Evolutionary conservation across 1,140 invertebrate species (phyloP).

Genomic region (Mactra quadrangularis): DNA sequence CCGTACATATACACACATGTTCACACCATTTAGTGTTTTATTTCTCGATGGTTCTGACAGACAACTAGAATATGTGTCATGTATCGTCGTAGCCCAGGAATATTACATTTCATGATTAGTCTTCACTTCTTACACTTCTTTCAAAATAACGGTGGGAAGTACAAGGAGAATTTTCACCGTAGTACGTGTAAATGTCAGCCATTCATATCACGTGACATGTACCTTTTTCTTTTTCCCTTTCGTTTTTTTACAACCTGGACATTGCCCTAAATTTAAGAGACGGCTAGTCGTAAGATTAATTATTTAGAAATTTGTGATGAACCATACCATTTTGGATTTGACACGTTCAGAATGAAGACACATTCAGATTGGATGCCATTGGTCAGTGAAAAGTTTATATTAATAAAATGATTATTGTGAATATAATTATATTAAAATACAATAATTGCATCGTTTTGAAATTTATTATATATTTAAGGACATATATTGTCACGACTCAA

Average conservation of each 20-base stretch:
- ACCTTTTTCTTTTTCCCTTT: background rate
- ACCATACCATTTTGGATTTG: too few species aligned
- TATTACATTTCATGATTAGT: background rate
- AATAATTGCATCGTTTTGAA: background rate
- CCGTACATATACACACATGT: too few species aligned
- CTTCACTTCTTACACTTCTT: background rate
- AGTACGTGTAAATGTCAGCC: too few species aligned
- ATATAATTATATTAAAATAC: background rate
- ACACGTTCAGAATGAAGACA: conserved; percentile 10
- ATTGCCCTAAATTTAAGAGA: conserved; percentile 16
- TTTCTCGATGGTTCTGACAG: conserved; percentile 8
- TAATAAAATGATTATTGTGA: background rate
- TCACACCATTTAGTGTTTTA: too few species aligned
- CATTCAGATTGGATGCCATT: conserved; percentile 14
- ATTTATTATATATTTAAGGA: background rate
- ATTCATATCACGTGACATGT: too few species aligned
- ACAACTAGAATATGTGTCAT: conserved; percentile 9
- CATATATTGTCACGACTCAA: background rate
- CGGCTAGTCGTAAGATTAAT: background rate
- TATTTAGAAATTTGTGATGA: too few species aligned
- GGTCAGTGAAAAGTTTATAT: background rate
- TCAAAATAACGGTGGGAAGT: conserved; percentile 10
- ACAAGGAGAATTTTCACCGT: conserved; percentile 1
- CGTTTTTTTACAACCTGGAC: background rate
- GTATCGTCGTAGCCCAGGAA: background rate